Evolutionary conservation across 2,797 vertebrate genomes (phyloP).

Genomic region (Crenichthys baileyi): DNA sequence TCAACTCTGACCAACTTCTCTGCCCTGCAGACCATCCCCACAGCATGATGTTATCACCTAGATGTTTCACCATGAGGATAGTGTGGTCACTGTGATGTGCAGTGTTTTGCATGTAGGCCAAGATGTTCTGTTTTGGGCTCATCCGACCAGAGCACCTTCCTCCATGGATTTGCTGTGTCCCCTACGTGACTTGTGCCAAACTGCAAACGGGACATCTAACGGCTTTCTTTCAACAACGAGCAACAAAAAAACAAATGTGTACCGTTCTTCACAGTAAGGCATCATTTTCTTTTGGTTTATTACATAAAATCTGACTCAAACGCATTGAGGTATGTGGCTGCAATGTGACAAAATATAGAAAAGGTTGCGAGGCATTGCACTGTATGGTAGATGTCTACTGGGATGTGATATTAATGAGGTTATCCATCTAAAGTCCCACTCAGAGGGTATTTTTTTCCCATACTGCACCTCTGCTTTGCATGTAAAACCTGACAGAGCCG

Average conservation of each 20-base stretch:
- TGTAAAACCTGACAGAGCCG: not conserved
- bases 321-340: not conserved
- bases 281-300: not conserved
- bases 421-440: not conserved
- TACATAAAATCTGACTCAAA: not conserved
- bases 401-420: not conserved
- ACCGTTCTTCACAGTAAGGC: not conserved
- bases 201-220: not conserved
- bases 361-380: not conserved
- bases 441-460: not conserved
- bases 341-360: not conserved
- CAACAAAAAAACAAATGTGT: not conserved
- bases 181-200: not conserved
- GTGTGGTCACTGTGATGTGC: no score
- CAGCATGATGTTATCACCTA: no score
- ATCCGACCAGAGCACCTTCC: not conserved
- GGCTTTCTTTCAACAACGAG: not conserved
- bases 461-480: not conserved
- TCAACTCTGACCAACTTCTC: no score
- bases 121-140: not conserved
- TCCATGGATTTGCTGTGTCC: not conserved
- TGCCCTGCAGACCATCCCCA: no score
- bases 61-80: no score
- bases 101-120: not conserved
- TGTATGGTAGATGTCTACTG: not conserved